These are phyloP conservation scores for Antennarius maculatus DNA, from an alignment of 2,797 vertebrate species.

Conservation along the genomic window DNA sequence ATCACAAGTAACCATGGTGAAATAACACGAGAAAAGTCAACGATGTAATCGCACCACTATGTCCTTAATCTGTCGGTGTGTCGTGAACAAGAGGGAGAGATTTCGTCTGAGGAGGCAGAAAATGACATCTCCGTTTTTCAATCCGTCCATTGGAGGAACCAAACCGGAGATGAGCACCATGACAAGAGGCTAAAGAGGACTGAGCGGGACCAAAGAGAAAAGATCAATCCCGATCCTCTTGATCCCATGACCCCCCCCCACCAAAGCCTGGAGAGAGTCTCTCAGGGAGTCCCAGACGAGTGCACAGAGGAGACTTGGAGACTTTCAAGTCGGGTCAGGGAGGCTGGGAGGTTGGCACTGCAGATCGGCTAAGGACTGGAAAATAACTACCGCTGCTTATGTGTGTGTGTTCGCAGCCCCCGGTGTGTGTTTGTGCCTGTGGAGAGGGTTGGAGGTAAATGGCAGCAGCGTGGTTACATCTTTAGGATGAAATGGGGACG, in stretches of 20 bases:
- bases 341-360: constrained; percentile 54
- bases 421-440: constrained; percentile 68
- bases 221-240: constrained; percentile 81
- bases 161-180: constrained; percentile 34
- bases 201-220: constrained; percentile 67
- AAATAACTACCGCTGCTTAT: constrained; percentile 36
- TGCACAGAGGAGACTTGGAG: constrained; percentile 32
- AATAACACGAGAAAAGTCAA: constrained; percentile 35
- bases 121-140: constrained; percentile 11
- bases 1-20: constrained; percentile 54
- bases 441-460: constrained; percentile 74
- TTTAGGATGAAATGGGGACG: constrained; percentile 88
- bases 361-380: constrained; percentile 56
- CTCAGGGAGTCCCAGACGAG: constrained; percentile 71
- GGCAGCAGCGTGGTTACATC: constrained; percentile 81
- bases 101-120: constrained; percentile 43
- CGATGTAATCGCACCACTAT: constrained; percentile 33
- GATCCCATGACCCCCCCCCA: constrained; percentile 69
- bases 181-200: constrained; percentile 73
- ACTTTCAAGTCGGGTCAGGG: constrained; percentile 76
- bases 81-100: constrained; percentile 39
- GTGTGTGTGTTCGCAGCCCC: constrained; percentile 27
- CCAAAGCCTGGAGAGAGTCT: constrained; percentile 61
- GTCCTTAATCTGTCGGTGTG: constrained; percentile 52
- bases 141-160: constrained; percentile 54